A percentile compares a stretch with the other conserved stretches of the same genome.
phyloP scores from a whole-genome alignment of 2,113 vertebrate species.

The Epinephelus moara region DNA sequence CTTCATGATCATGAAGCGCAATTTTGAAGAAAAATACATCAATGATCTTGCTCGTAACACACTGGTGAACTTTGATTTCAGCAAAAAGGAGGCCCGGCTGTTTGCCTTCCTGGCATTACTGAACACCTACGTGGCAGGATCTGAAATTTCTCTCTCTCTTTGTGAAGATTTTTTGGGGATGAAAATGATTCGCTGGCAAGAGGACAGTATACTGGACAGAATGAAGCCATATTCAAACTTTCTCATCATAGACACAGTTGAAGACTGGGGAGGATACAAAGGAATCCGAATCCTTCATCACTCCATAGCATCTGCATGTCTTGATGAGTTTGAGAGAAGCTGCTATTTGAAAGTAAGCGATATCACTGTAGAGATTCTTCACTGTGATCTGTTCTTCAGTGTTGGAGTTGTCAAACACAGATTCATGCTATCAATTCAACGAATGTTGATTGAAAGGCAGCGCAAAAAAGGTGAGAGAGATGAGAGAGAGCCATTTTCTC shows the following conservation, averaged over 20 bases:
- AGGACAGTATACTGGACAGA: constrained; percentile 41
- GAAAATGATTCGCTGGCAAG: rapidly evolving
- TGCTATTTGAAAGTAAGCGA: background rate
- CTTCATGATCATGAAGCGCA: constrained; percentile 78
- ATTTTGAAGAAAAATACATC: constrained; percentile 61
- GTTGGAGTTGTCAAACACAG: constrained; percentile 46
- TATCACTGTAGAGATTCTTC: constrained; percentile 48
- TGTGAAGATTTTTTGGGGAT: constrained; percentile 64
- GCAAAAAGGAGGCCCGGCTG: constrained; percentile 6
- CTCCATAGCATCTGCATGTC: constrained; percentile 55
- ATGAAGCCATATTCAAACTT: constrained; percentile 62
- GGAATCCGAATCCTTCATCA: constrained; percentile 63
- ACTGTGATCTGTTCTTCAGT: constrained; percentile 74
- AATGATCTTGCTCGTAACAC: constrained; percentile 47
- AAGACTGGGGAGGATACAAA: constrained; percentile 37
- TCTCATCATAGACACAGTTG: constrained; percentile 25
- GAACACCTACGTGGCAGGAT: constrained; percentile 48
- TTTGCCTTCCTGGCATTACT: constrained; percentile 63
- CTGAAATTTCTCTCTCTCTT: constrained; percentile 55
- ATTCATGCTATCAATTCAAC: constrained; percentile 45
- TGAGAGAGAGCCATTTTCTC: constrained; percentile 66
- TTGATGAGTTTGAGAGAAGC: constrained; percentile 47
- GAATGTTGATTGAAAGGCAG: constrained; percentile 70
- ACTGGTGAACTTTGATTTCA: constrained; percentile 47
- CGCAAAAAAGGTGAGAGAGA: constrained; percentile 50